These are phyloP conservation scores for Drosophila navojoa DNA, from an alignment of 1,140 invertebrate species.

Conservation along the genomic window DNA sequence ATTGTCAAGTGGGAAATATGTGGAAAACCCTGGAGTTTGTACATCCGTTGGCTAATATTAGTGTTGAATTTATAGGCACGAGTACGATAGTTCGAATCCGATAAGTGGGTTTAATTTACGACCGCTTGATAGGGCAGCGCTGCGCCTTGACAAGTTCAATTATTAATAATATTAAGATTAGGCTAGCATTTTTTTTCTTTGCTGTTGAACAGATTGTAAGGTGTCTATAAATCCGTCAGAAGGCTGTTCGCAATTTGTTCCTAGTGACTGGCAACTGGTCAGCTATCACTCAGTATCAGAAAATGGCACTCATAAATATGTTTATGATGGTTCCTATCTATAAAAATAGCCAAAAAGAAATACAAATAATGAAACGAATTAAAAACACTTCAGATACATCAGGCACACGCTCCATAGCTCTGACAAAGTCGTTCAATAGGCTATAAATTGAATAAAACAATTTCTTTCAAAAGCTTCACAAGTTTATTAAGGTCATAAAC, in stretches of 20 bases:
- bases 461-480: conserved; percentile 8
- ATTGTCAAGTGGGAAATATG: background rate
- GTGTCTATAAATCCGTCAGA: conserved; percentile 34
- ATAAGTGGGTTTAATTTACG: conserved; percentile 44
- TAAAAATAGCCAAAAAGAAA: background rate
- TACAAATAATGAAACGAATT: background rate
- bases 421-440: background rate
- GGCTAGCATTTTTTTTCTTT: background rate
- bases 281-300: conserved; percentile 22
- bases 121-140: conserved; percentile 13
- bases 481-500: background rate
- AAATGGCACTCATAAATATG: conserved; percentile 25
- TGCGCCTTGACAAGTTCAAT: conserved; percentile 33
- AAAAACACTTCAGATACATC: conserved; percentile 32
- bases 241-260: conserved; percentile 4
- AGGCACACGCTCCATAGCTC: conserved; percentile 6
- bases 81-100: conserved; percentile 13
- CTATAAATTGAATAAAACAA: conserved; percentile 27
- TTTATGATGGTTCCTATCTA: conserved; percentile 17
- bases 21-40: conserved; percentile 21
- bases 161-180: conserved; percentile 26
- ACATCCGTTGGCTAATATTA: conserved; percentile 10
- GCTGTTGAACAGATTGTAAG: conserved; percentile 1
- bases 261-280: background rate
- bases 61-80: conserved; percentile 14